Evolutionary conservation across 2,888 invertebrate genomes (phyloP), one percentile per base, ranked within the genome.

Genomic region (Blastobasis adustella): DNA sequence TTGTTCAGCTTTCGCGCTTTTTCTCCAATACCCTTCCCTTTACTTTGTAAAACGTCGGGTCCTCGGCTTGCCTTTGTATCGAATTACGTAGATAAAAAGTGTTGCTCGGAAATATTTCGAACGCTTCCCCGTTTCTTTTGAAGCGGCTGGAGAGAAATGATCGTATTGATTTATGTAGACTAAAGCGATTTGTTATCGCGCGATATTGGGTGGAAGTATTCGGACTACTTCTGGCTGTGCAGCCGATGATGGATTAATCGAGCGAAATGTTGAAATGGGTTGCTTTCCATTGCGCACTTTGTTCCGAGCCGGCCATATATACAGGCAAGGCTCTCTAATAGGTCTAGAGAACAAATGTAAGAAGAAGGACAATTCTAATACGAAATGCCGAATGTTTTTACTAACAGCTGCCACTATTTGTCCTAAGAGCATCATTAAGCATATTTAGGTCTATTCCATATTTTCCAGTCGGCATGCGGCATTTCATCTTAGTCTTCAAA

Each of bases 51-150:
- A 66, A 65, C 61, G 65, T 62, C 59, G 60, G 58, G 60, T 53
- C 58, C 58, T 57, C 59, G 58, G 59, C 59, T 58, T 55, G 60
- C 63, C 62, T 67, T 67, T 64, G 66, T 71, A 69, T 74, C 65
- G 63, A 62, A 68, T 72, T 72, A 73, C 71, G 61, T 57, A 59
- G 64, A 64, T 69, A 73, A 72, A 23, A 69, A 69, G 60, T 69
- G 58, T 63, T 60, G 58, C 58, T 65, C 53, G 52, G 55, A 62
- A 67, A 66, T 63, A 65, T 65, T 62, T 60, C 54, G 53, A 60
- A 60, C 55, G 60, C 50, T 62, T 65, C 66, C 55, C 42, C 51
- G 51, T 61, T 56, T 56, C 54, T 55, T 50, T 49, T 55, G 53
- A 56, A 45, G 50, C 51, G 50, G 51, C 46, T 23, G 55, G 51